These are phyloP conservation scores for Eupithecia pulchellata DNA, from an alignment of 2,888 invertebrate genomes.

Conservation along the genomic window DNA sequence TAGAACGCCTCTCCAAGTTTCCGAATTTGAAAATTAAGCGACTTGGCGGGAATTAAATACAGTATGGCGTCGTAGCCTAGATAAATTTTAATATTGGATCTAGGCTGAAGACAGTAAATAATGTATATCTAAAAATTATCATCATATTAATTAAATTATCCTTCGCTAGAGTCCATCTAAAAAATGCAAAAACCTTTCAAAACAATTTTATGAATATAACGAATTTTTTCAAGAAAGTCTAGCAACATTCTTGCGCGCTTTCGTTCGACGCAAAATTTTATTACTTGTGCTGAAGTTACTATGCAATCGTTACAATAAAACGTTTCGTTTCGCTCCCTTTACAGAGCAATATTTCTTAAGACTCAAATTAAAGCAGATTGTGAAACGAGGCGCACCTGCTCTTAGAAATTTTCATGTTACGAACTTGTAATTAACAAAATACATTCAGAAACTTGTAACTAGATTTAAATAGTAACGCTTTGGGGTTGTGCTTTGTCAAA, in stretches of 20 bases:
- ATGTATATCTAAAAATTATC: too few species aligned
- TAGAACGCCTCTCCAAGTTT: constrained; percentile 76
- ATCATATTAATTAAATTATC: not conserved
- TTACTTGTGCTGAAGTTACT: not conserved
- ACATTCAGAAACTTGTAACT: constrained; percentile 84
- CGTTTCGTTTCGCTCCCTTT: constrained; percentile 26
- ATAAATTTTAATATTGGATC: not conserved
- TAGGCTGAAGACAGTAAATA: not conserved
- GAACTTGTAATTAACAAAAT: constrained; percentile 84
- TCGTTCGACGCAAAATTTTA: not conserved
- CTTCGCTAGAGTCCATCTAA: not conserved
- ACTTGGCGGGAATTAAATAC: constrained; percentile 79
- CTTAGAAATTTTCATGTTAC: constrained; percentile 76
- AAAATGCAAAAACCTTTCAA: not conserved
- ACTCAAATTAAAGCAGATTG: constrained; percentile 54
- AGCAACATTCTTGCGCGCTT: not conserved
- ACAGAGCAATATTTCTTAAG: constrained; percentile 67
- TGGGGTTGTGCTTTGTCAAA: constrained; percentile 48
- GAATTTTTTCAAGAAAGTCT: not conserved
- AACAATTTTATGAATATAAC: not conserved
- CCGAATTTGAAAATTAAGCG: constrained; percentile 81
- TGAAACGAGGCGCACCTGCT: constrained; percentile 66
- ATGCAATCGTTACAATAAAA: constrained; percentile 23
- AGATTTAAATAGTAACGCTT: constrained; percentile 83
- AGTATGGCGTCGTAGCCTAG: constrained; percentile 61